Percentiles rank a stretch among this genome's conserved stretches.
Conservation (phyloP, 2,113 vertebrate genomes). For the Perognathus longimembris region DNA sequence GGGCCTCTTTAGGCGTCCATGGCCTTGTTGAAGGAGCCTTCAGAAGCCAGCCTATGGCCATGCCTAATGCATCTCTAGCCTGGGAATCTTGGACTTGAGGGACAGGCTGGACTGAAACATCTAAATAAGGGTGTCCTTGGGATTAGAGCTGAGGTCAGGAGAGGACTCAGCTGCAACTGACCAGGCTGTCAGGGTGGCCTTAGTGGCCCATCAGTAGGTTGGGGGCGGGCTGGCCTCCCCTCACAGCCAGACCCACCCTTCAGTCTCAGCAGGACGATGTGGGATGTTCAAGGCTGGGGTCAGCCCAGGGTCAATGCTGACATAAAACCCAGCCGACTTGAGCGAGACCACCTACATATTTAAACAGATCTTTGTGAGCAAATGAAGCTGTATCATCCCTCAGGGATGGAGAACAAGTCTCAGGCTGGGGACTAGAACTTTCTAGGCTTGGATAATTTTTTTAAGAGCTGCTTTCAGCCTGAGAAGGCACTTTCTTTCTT, state of each 20-base stretch:
- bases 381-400: slow-evolving; percentile 9
- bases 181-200: slow-evolving; percentile 50
- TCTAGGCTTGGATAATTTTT: slow-evolving; percentile 42
- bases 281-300: slow-evolving; percentile 85
- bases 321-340: slow-evolving; percentile 82
- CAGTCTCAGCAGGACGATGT: slow-evolving; percentile 58
- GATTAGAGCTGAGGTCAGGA: slow-evolving; percentile 66
- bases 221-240: slow-evolving; percentile 40
- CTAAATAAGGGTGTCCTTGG: slow-evolving; percentile 64
- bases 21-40: slow-evolving; percentile 22
- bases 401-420: slow-evolving; percentile 20
- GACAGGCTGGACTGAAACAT: slow-evolving; percentile 38
- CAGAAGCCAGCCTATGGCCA: slow-evolving; percentile 33
- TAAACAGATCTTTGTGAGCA: slow-evolving; percentile 78
- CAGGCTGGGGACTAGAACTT: slow-evolving; percentile 50
- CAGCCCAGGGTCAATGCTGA: slow-evolving; percentile 84
- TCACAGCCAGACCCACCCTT: slow-evolving; percentile 66
- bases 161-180: slow-evolving; percentile 65
- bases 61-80: background rate
- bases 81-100: slow-evolving; percentile 33
- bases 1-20: background rate
- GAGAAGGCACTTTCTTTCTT: background rate
- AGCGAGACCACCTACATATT: slow-evolving; percentile 83
- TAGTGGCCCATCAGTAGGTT: slow-evolving; percentile 57
- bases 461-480: background rate